phyloP scores from a whole-genome alignment of 1,140 invertebrate species.

The Babylonia areolata region DNA sequence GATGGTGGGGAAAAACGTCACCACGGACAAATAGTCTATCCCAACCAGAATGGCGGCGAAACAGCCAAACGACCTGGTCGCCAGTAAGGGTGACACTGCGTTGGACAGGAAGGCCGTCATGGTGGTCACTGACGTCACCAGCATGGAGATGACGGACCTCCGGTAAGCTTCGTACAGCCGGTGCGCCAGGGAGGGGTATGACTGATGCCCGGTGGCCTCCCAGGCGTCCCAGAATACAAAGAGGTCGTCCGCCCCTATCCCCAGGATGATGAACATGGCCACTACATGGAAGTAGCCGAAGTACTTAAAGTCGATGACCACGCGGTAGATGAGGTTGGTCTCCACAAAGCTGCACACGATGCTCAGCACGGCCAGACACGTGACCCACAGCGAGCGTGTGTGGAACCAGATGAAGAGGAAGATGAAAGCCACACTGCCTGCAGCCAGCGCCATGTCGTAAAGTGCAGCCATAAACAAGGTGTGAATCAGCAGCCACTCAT shows the following conservation, averaged over 20 bases:
- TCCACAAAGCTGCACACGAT: constrained; percentile 56
- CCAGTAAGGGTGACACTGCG: constrained; percentile 61
- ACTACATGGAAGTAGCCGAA: constrained; percentile 67
- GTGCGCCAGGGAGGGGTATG: constrained; percentile 52
- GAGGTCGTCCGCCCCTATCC: constrained; percentile 62
- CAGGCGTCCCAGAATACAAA: constrained; percentile 66
- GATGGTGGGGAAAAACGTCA: constrained; percentile 69
- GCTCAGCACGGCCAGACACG: constrained; percentile 51
- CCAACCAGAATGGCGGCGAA: constrained; percentile 65
- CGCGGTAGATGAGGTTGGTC: constrained; percentile 60
- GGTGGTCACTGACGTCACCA: constrained; percentile 63
- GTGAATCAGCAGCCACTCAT: background rate
- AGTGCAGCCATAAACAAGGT: constrained; percentile 38
- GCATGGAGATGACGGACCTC: background rate
- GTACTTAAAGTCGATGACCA: constrained; percentile 58
- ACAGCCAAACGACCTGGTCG: constrained; percentile 61
- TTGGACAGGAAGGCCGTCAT: constrained; percentile 63
- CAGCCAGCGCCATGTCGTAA: constrained; percentile 54
- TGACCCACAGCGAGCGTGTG: constrained; percentile 58
- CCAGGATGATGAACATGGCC: constrained; percentile 63
- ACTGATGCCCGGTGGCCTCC: constrained; percentile 49
- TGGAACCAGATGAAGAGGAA: constrained; percentile 59
- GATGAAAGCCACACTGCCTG: constrained; percentile 61
- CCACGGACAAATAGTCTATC: constrained; percentile 66
- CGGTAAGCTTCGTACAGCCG: constrained; percentile 47